A percentile compares a stretch with the other conserved stretches of the same genome.
phyloP scores from a whole-genome alignment of 2,797 vertebrate genomes.

The Poeciliopsis infans region DNA sequence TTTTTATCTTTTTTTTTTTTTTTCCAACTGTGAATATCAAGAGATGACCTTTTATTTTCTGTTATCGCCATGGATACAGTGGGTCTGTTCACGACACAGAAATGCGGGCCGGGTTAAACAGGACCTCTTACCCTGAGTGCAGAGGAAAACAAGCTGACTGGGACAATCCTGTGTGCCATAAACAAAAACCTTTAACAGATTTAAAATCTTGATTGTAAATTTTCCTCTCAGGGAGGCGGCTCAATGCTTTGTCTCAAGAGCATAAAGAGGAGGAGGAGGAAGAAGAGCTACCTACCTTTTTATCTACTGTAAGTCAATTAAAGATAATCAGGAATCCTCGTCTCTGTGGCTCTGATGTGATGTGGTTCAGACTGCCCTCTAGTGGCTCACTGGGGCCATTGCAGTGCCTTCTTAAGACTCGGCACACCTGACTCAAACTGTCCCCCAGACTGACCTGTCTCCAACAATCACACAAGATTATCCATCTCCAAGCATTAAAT shows the following conservation, averaged over 20 bases:
- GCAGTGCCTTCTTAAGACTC: conserved; percentile 76
- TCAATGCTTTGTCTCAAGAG: conserved; percentile 65
- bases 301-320: conserved; percentile 55
- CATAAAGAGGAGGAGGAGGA: conserved; percentile 62
- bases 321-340: conserved; percentile 55
- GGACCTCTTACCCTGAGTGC: conserved; percentile 32
- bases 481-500: conserved; percentile 34
- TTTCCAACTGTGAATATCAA: conserved; percentile 83
- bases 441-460: conserved; percentile 16
- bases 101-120: conserved; percentile 55
- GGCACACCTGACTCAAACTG: conserved; percentile 58
- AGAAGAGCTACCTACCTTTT: conserved; percentile 60
- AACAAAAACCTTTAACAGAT: conserved; percentile 64
- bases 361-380: conserved; percentile 63
- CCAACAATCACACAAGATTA: conserved; percentile 41
- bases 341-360: conserved; percentile 26
- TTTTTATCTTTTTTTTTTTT: conserved; percentile 50
- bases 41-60: conserved; percentile 69
- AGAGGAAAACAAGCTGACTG: conserved; percentile 53
- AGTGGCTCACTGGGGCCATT: conserved; percentile 55
- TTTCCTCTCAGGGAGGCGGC: conserved; percentile 78
- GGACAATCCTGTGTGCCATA: conserved; percentile 86
- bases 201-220: conserved; percentile 74
- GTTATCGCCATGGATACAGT: conserved; percentile 67
- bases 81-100: conserved; percentile 58